Conservation (phyloP, 1,140 invertebrate species). For the Mizuhopecten yessoensis region DNA sequence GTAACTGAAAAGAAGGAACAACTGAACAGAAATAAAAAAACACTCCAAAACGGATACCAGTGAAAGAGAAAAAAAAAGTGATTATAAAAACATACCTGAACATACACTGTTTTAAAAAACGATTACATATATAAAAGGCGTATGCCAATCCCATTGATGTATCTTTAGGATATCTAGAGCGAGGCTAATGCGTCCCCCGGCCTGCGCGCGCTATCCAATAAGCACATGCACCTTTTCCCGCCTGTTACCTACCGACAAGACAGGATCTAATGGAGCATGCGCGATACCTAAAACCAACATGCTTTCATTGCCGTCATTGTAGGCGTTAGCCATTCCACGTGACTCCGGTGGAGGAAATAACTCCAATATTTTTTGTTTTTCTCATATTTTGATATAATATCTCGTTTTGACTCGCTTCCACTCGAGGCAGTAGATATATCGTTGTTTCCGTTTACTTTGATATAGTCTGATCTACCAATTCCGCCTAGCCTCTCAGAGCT, state of each 20-base stretch:
- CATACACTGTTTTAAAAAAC: no score
- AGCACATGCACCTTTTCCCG: slow-evolving; percentile 8
- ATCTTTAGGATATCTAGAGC: neutral
- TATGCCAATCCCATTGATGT: neutral
- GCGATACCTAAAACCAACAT: neutral
- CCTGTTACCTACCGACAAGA: neutral
- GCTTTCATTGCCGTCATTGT: slow-evolving; percentile 4
- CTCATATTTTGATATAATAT: slow-evolving; percentile 5
- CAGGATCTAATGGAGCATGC: neutral
- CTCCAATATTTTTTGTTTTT: neutral
- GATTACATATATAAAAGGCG: neutral
- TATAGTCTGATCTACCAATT: neutral
- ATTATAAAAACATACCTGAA: no score
- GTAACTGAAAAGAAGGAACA: no score
- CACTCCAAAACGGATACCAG: no score
- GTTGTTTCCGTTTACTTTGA: neutral
- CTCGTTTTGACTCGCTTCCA: neutral
- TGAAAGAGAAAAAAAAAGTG: no score
- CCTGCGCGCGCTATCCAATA: slow-evolving; percentile 20
- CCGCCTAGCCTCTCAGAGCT: neutral
- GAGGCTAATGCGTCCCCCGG: slow-evolving; percentile 15
- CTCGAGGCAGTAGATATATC: neutral
- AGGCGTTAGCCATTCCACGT: slow-evolving; percentile 20
- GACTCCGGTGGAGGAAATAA: neutral
- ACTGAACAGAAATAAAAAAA: no score